Conservation (phyloP, 2,797 vertebrate species). For the Sardinella longiceps region DNA sequence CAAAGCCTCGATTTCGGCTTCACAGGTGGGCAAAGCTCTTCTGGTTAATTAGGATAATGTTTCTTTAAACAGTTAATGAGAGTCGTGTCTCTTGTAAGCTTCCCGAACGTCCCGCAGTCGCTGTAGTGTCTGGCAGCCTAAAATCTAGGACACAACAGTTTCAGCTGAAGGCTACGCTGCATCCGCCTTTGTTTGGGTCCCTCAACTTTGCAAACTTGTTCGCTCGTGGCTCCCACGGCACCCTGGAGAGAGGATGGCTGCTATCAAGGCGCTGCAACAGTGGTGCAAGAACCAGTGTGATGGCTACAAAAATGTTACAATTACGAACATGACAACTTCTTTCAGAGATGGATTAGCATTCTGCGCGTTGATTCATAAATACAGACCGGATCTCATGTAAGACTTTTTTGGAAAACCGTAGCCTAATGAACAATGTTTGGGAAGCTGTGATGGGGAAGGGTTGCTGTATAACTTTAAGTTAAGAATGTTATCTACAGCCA, state of each 20-base stretch:
- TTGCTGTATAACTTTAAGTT: neutral
- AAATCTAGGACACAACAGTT: neutral
- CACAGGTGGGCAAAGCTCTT: neutral
- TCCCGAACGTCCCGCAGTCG: neutral
- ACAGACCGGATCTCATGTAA: constrained; percentile 95
- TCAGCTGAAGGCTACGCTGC: neutral
- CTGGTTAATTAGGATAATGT: neutral
- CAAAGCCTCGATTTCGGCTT: constrained; percentile 28
- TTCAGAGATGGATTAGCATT: constrained; percentile 95
- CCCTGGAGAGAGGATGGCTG: constrained; percentile 78
- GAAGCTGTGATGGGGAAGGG: neutral
- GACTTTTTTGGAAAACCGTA: constrained; percentile 55
- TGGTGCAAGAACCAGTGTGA: constrained; percentile 92
- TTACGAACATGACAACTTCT: constrained; percentile 96
- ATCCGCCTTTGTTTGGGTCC: neutral
- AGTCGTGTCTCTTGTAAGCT: neutral
- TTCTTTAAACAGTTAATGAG: constrained; percentile 20
- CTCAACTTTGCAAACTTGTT: neutral
- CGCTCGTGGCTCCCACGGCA: neutral
- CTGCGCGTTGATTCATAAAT: constrained; percentile 93
- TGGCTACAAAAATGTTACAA: constrained; percentile 86
- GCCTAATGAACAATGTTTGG: neutral
- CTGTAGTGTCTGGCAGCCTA: neutral
- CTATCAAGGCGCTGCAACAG: constrained; percentile 89
- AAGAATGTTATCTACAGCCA: neutral